Base-by-base conservation (phyloP, 2,888 invertebrate species). In the Petrolisthes cinctipes region DNA sequence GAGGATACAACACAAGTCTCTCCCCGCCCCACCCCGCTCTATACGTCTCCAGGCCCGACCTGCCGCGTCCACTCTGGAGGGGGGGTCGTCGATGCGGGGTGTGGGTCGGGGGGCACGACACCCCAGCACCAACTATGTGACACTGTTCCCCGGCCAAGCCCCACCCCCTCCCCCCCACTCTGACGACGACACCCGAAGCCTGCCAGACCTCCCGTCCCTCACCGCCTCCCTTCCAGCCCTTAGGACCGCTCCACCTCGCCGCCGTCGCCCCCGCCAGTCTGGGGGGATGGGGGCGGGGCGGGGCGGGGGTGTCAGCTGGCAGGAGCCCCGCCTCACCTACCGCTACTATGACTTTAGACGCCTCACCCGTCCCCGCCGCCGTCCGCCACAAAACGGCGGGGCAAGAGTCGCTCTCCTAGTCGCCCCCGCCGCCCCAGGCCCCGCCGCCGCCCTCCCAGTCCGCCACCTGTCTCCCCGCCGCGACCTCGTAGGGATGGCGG, bases 321-420 rank as follows among this genome's bases (percentile, higher is more conserved):
- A 76, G 57, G 86, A 86, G 75, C 71, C 82, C 4, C 75, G 82
- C 17, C 85, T 85, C 37, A 20, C 84, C 73, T 88, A 82, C 79
- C 73, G 85, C 23, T 88, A 88, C 82, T 88, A 88, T 51, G 88
- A 88, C 71, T 88, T 88, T 82, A 53, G 85, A 7, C 81, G 88
- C 9, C 75, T 88, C 37, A 85, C 88, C 51, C 73, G 82, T 1
- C 88, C 88, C 9, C 73, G 85, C 37, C 80, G 75, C n/a, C 71
- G 66, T 6, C 75, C 81, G 11, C 80, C 75, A 54, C 73, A 54
- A 53, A 57, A 82, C 53, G 57, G 76, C 17, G 51, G n/a, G 7
- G 81, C 61, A 23, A 78, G 85, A 20, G 20, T 37, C 23, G 76
- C 66, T 75, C 76, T 66, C 53, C 78, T 61, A n/a, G 11, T 20